Evolutionary conservation across 1,140 invertebrate genomes (phyloP).

Genomic region (Psilanteris sp.): DNA sequence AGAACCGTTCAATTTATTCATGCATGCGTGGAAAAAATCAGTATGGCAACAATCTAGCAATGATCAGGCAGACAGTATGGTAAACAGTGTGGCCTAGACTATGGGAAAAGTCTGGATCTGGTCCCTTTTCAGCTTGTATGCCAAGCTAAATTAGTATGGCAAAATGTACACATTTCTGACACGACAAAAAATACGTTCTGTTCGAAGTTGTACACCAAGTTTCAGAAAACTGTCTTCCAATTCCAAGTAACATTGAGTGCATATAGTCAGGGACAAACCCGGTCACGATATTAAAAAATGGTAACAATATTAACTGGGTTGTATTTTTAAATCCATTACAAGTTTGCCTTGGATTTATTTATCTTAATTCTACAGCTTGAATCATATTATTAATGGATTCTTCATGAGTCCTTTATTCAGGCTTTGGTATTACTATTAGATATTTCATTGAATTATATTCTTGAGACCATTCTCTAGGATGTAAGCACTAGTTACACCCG

Average conservation of each 20-base stretch:
- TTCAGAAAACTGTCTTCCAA: conserved; percentile 11
- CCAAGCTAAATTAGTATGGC: too few species aligned
- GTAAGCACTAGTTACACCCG: not conserved
- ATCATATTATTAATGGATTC: conserved; percentile 9
- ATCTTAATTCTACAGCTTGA: conserved; percentile 1
- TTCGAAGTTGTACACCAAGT: not conserved
- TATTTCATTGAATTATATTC: conserved; percentile 21
- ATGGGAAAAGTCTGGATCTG: too few species aligned
- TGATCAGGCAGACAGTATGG: too few species aligned
- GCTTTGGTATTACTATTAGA: not conserved
- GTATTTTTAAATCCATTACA: conserved; percentile 27
- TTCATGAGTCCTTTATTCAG: conserved; percentile 1
- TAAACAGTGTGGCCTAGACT: too few species aligned
- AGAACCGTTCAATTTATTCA: too few species aligned
- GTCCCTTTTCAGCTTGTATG: too few species aligned
- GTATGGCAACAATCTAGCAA: too few species aligned
- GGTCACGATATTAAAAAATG: conserved; percentile 23
- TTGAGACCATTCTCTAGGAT: not conserved
- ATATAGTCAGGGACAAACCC: conserved; percentile 11
- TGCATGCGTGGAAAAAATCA: too few species aligned
- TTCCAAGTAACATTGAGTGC: conserved; percentile 12
- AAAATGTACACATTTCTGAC: too few species aligned
- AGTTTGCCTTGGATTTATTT: not conserved
- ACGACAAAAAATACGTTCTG: too few species aligned
- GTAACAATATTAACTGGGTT: conserved; percentile 15